Evolutionary conservation across 2,888 invertebrate genomes (phyloP), one percentile per base, ranked within the genome.

Genomic region (Zygothrica quintamaculata): DNA sequence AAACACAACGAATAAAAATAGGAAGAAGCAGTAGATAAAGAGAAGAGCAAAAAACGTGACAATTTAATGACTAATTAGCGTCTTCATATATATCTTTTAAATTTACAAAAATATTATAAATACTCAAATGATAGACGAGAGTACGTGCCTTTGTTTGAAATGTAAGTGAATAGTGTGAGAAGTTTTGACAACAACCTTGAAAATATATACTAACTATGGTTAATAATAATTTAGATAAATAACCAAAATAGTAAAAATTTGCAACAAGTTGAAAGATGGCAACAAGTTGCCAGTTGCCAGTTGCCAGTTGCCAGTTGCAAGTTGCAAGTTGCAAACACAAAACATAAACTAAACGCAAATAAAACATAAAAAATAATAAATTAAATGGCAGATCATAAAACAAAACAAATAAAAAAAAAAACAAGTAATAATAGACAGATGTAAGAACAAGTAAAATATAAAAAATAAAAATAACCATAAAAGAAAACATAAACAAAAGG

Each of bases 161-260:
- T 31, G 12, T n/a, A 7, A 33, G 18, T 12, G 11, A 46, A 46
- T 16, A 33, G 11, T 11, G 12, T 11, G 48, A 60, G 43, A 39
- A 60, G 43, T 40, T 16, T 18, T 16, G 12, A 22, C n/a, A 31
- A 56, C 43, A 33, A 36, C 57, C 57, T 29, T 34, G 29, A 61
- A 43, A n/a, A n/a, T n/a, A 36, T 18, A 31, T 6, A 2, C n/a
- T 15, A 40, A 16, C 3, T 51, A 48, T 39, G 48, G n/a, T n/a
- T n/a, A 50, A 22, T 56, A 59, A 33, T 34, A 68, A 60, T 68
- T 64, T 25, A 53, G 57, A 57, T 55, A 55, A 56, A 69, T 55
- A 22, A 5, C 18, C 18, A 5, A n/a, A n/a, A n/a, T n/a, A n/a
- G n/a, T n/a, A n/a, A n/a, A n/a, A n/a, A n/a, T n/a, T n/a, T n/a